phyloP scores from a whole-genome alignment of 2,797 vertebrate genomes.

The Gymnodraco acuticeps region DNA sequence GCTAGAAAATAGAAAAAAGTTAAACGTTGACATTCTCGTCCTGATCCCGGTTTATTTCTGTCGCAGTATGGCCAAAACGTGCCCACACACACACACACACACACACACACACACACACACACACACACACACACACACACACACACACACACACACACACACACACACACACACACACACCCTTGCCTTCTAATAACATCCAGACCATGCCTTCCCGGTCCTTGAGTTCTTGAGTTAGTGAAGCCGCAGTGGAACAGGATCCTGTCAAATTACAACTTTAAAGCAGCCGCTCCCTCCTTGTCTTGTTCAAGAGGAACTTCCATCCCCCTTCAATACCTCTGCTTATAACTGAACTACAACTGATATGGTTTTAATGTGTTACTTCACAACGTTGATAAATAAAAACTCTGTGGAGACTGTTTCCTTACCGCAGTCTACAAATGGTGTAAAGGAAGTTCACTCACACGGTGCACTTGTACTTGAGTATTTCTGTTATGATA shows the following conservation, averaged over 20 bases:
- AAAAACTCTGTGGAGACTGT: not conserved
- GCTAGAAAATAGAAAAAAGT: too few relatives aligned
- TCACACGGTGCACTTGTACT: not conserved
- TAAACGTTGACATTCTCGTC: too few relatives aligned
- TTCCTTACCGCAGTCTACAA: too few relatives aligned
- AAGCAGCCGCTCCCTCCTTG: constrained; percentile 32
- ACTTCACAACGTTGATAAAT: not conserved
- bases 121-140: not conserved
- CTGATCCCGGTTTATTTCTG: too few relatives aligned
- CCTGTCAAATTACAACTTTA: constrained; percentile 51
- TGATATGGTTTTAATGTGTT: not conserved
- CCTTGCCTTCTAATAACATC: constrained; percentile 68
- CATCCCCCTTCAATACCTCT: not conserved
- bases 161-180: constrained; percentile 8
- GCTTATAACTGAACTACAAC: not conserved
- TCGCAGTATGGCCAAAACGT: too few relatives aligned
- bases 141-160: constrained; percentile 6
- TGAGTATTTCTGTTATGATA: not conserved
- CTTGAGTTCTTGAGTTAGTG: constrained; percentile 19
- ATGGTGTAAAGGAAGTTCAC: too few relatives aligned
- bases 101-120: too few relatives aligned
- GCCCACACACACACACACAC: not conserved
- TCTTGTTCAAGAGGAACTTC: constrained; percentile 5
- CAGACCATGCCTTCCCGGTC: constrained; percentile 51
- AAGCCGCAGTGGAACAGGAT: constrained; percentile 51